Base-by-base conservation (phyloP, 30 jellyfish, hydroid and myxozoan genomes). In the Haliclystus octoradiatus region DNA sequence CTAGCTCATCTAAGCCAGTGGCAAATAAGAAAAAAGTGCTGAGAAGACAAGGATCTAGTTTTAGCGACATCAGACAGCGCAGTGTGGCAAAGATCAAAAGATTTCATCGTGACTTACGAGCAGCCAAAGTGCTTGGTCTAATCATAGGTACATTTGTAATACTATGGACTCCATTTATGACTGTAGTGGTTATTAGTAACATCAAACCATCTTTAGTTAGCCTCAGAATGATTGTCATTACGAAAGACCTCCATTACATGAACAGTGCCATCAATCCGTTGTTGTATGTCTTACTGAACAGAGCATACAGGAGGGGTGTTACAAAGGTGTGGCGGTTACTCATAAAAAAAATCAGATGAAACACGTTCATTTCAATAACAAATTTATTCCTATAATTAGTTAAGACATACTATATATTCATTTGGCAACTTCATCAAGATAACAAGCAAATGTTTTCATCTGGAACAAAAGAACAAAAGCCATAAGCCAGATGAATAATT, bases 151-250 rank as follows among this genome's bases (percentile, higher is more conserved):
- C 97, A 31, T 87, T 87, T 49, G 77, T 87, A 1, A 1, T 74
- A 22, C 74, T 87, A 7, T 87, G 97, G 97, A 74, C 93, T 31
- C 97, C 97, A 0, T 87, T 87, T 68, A 87, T 87, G 94, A 52
- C 76, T 15, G 83, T 80, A 19, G 87, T 87, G 12, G 33, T 74
- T 49, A 23, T 87, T 57, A 4, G 34, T 34, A 65, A 81, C 31
- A 49, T 80, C 49, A 64, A 51, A 2, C 66, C 69, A 3, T 33
- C 51, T 7, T 31, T 3, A 5, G 79, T 67, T 13, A 33, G 73
- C 15, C 30, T 79, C 80, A 49, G 67, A 2, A 33, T 68, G 5
- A 78, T 80, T 15, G 62, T 87, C 40, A 65, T 70, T 9, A 49
- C 78, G 26, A 76, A 73, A 40, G 67, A 82, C 51, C 60, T 87